Evolutionary conservation across 2,113 vertebrate genomes (phyloP), one percentile per base, ranked within the genome.

Genomic region (Galbula dea): DNA sequence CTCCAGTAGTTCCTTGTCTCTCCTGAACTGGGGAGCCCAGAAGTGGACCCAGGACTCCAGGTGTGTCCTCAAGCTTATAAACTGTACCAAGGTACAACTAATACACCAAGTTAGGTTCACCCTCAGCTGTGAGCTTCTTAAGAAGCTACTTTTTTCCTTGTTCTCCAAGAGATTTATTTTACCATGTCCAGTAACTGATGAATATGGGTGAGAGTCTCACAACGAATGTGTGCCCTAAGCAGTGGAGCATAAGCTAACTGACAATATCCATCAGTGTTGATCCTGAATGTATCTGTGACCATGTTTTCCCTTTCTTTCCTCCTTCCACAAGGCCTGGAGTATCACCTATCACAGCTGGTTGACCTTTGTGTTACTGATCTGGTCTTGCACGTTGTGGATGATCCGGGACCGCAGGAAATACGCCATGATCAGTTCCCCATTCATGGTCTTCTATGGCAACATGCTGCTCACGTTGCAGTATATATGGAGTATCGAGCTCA

Each of bases 341-440:
- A 99, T 99, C 96, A 99, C 99, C 0, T 99, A 99, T n/a, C 98
- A 99, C 94, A 99, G 99, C 97, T 99, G 99, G 99, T 89, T 99
- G 94, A 99, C 99, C 10, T 99, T 99, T 43, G 98, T 99, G 58
- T 97, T 99, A 59, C 95, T 99, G 83, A 98, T 99, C 67, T 99
- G 99, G 99, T 99, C 99, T 4, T 99, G 99, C 68, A 97, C 97
- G 4, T 90, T 99, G 65, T 99, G 99, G 99, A 99, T 99, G 99
- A 98, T 99, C 90, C 98, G 99, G 41, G 98, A 99, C 95, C 95
- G 99, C 62, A 97, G 99, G 86, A 99, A 98, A 61, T 99, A 99
- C 0, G 99, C 99, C 82, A 99, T 99, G 99, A 97, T 99, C 86
- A 98, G 98, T 32, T 99, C 99, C 6, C 99, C 99, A 4, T 99